A percentile compares a stretch with the other conserved stretches of the same genome.
Evolutionary conservation across 2,888 invertebrate genomes (phyloP).

Genomic region (Heliconius ethilla): DNA sequence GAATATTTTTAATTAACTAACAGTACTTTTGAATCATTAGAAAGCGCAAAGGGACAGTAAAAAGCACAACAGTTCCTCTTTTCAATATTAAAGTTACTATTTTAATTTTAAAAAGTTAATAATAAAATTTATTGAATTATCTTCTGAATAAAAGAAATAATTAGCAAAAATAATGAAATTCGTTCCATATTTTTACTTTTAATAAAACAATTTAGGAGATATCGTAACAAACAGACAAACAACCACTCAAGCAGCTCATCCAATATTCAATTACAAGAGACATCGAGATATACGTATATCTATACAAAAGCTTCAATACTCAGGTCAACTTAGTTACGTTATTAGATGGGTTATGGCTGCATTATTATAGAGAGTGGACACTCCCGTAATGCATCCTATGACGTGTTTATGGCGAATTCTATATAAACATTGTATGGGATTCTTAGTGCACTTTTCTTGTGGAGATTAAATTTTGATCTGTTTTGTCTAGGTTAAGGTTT

Average conservation of each 20-base stretch:
- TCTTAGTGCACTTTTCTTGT: slow-evolving; percentile 2
- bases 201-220: background rate
- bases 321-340: slow-evolving; percentile 39
- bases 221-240: background rate
- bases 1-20: too few relatives aligned
- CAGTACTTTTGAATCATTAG: too few relatives aligned
- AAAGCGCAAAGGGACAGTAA: too few relatives aligned
- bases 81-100: too few relatives aligned
- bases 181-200: too few relatives aligned
- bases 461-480: background rate
- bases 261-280: slow-evolving; percentile 7
- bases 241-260: background rate
- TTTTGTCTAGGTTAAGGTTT: background rate
- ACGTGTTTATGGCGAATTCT: slow-evolving; percentile 35
- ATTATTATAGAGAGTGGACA: slow-evolving; percentile 50
- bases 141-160: too few relatives aligned
- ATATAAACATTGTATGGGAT: slow-evolving; percentile 12
- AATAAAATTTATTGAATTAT: too few relatives aligned
- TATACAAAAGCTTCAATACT: slow-evolving; percentile 23
- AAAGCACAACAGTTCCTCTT: too few relatives aligned
- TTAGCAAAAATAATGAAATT: too few relatives aligned
- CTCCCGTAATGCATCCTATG: slow-evolving; percentile 57
- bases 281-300: background rate
- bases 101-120: too few relatives aligned
- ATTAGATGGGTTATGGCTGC: slow-evolving; percentile 48